Conservation (phyloP, 1,140 invertebrate species). For the Drosophila nebulosa region DNA sequence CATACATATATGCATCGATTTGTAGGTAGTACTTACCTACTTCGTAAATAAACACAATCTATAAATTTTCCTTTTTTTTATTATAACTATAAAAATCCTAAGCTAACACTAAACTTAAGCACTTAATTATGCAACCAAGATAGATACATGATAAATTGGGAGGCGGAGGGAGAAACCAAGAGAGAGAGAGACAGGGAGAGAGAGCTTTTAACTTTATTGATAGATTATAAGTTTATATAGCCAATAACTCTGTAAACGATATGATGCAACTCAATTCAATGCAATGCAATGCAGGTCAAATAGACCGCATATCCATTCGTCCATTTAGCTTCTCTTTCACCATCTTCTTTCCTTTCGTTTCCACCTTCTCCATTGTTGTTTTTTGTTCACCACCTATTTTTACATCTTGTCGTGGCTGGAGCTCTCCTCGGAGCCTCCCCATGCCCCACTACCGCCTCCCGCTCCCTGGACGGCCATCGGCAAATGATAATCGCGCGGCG, state of each 20-base stretch:
- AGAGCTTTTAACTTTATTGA: slow-evolving; percentile 34
- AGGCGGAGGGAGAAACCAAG: neutral
- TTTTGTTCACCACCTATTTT: neutral
- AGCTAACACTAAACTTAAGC: slow-evolving; percentile 62
- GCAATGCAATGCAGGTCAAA: slow-evolving; percentile 38
- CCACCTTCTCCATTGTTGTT: neutral
- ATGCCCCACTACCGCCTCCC: slow-evolving; percentile 10
- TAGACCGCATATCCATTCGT: slow-evolving; percentile 22
- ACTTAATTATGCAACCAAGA: slow-evolving; percentile 49
- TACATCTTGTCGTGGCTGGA: slow-evolving; percentile 63
- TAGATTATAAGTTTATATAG: slow-evolving; percentile 33
- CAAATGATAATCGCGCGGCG: slow-evolving; percentile 77
- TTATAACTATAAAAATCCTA: slow-evolving; percentile 48
- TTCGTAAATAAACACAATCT: slow-evolving; percentile 21
- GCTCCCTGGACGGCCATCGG: slow-evolving; percentile 41
- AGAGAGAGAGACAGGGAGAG: neutral
- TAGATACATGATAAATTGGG: neutral
- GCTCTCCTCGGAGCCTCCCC: slow-evolving; percentile 38
- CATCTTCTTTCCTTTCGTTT: neutral
- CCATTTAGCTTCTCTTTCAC: neutral
- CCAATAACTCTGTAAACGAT: slow-evolving; percentile 40
- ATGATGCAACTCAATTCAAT: slow-evolving; percentile 27
- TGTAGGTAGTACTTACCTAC: neutral
- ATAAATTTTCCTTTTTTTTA: slow-evolving; percentile 45
- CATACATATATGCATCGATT: slow-evolving; percentile 1